phyloP scores from a whole-genome alignment of 2,113 vertebrate genomes.

The Nibea albiflora region DNA sequence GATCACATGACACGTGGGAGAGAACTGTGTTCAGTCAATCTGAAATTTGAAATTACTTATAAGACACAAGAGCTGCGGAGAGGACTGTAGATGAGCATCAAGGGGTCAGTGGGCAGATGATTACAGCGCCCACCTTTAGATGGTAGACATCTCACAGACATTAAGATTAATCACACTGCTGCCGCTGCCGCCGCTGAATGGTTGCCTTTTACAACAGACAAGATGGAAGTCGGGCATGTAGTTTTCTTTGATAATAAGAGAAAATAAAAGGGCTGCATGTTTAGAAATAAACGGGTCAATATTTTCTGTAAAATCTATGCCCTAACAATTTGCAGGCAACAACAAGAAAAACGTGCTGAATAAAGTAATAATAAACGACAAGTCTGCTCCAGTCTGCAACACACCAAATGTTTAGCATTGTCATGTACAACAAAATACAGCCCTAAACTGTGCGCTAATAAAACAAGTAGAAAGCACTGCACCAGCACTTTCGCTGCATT shows the following conservation, averaged over 20 bases:
- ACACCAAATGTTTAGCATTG: conserved; percentile 39
- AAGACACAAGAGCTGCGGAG: conserved; percentile 51
- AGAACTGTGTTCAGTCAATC: conserved; percentile 61
- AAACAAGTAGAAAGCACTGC: conserved; percentile 31
- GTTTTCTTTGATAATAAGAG: conserved; percentile 13
- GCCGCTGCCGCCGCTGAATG: conserved; percentile 36
- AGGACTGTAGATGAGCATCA: conserved; percentile 69
- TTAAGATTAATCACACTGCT: conserved; percentile 83
- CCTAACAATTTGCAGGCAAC: conserved; percentile 9
- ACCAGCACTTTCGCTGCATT: conserved; percentile 43
- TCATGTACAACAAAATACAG: conserved; percentile 47
- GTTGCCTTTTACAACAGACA: conserved; percentile 23
- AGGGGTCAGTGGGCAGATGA: conserved; percentile 87
- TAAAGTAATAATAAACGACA: conserved; percentile 44
- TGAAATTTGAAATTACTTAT: conserved; percentile 65
- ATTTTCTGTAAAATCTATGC: conserved; percentile 2
- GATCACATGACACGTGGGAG: conserved; percentile 27
- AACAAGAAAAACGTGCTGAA: conserved; percentile 27
- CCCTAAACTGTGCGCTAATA: conserved; percentile 51
- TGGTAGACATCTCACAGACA: conserved; percentile 72
- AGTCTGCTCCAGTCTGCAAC: conserved; percentile 11
- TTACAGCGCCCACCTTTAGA: conserved; percentile 83
- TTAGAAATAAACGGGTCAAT: conserved; percentile 1
- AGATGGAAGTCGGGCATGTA: conserved; percentile 7
- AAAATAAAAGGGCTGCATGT: neutral